phyloP scores from a whole-genome alignment of 2,888 invertebrate species.

The Apotomis betuletana region DNA sequence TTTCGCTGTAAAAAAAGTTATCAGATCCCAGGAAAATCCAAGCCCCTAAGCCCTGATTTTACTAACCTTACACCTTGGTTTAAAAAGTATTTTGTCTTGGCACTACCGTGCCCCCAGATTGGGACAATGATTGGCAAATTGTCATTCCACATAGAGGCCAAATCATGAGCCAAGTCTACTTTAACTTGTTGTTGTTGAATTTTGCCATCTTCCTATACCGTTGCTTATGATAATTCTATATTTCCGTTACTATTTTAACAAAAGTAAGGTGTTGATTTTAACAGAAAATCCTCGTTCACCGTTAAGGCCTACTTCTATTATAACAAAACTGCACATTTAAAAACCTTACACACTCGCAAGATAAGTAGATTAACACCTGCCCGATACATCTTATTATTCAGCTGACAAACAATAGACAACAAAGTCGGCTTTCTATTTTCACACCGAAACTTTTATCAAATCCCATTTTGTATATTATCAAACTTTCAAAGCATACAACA shows the following conservation, averaged over 20 bases:
- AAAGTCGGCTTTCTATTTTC: conserved; percentile 66
- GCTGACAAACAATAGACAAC: conserved; percentile 37
- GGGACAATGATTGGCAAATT: too few relatives aligned
- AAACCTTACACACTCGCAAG: conserved; percentile 13
- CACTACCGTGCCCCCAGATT: too few relatives aligned
- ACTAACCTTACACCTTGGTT: too few relatives aligned
- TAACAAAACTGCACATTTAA: conserved; percentile 12
- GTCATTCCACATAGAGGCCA: too few relatives aligned
- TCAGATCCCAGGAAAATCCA: too few relatives aligned
- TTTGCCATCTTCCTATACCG: too few relatives aligned
- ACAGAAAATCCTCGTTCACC: conserved; percentile 21
- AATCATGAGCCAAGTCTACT: too few relatives aligned
- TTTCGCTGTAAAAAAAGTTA: too few relatives aligned
- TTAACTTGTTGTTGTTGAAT: too few relatives aligned
- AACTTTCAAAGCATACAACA: conserved; percentile 45
- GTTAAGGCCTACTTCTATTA: conserved; percentile 25
- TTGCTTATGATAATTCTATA: background rate
- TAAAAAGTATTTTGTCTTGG: too few relatives aligned
- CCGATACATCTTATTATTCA: conserved; percentile 38
- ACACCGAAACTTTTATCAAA: conserved; percentile 58
- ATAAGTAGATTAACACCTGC: conserved; percentile 42
- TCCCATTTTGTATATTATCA: conserved; percentile 54
- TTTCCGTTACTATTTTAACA: conserved; percentile 12
- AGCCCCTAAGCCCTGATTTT: too few relatives aligned
- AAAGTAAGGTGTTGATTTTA: conserved; percentile 8